Base-by-base conservation (phyloP, 2,797 vertebrate genomes). In the Epinephelus coioides region DNA sequence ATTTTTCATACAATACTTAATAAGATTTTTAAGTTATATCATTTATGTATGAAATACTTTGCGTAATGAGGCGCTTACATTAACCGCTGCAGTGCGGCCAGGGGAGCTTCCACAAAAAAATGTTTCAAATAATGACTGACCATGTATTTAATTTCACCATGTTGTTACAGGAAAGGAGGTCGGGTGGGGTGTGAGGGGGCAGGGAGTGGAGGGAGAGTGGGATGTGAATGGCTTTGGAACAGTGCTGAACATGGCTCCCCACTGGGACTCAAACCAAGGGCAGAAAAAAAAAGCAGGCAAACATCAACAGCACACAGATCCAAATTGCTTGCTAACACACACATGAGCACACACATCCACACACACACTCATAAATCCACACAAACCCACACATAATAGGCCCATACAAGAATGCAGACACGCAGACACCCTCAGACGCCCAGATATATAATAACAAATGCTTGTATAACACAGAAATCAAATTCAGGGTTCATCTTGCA, bases 401-500 rank as follows among this genome's bases (percentile, higher is more conserved):
- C 66, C 73, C 69, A 66, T 40, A 79, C 67, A 69, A 63, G 62
- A 73, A 76, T 56, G 69, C 80, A 88, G 82, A 83, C 84, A 73
- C 73, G 83, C 88, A 84, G 78, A 89, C 82, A 81, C 79, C 73
- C 71, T 68, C 65, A 80, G 89, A 87, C 27, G 0, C 59, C 60
- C 60, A 79, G 83, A 87, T 66, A 76, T 75, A 87, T 53, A 86
- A 89, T 86, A 87, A 92, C 85, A 91, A 89, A 89, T 81, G 84
- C 83, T 88, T 87, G 85, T 88, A 82, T 86, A 85, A 85, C 82
- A 87, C 70, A 77, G 78, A 93, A 91, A 92, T 92, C 88, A 84
- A 89, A 94, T 92, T 90, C 78, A 78, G 78, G 77, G 81, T 86
- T 90, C 90, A 86, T 88, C 85, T 84, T 87, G 81, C 87, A 89